These are phyloP conservation scores for Drosophila kepulauana DNA, from an alignment of 1,140 invertebrate genomes.

Conservation along the genomic window DNA sequence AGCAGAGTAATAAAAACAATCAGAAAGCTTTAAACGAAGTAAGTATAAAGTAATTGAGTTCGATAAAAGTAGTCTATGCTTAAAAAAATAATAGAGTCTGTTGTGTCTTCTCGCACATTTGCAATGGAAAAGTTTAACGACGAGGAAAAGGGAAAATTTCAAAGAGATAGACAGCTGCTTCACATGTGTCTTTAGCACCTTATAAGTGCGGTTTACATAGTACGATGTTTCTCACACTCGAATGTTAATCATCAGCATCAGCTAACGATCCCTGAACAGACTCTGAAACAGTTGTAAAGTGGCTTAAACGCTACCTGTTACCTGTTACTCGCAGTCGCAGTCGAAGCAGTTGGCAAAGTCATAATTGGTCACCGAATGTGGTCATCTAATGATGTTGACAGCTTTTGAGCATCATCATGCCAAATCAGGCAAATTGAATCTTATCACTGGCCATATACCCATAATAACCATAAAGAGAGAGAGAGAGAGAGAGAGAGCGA, in stretches of 20 bases:
- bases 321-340: too few relatives aligned
- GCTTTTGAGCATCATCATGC: slow-evolving; percentile 4
- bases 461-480: neutral
- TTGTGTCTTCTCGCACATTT: too few relatives aligned
- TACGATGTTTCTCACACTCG: neutral
- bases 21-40: too few relatives aligned
- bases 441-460: slow-evolving; percentile 18
- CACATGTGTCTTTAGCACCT: slow-evolving; percentile 1
- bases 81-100: too few relatives aligned
- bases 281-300: neutral
- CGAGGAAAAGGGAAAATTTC: neutral
- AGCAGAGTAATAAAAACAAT: too few relatives aligned
- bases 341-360: neutral
- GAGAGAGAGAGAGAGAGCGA: too few relatives aligned
- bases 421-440: slow-evolving; percentile 33
- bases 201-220: neutral
- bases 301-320: neutral
- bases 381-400: slow-evolving; percentile 9
- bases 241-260: neutral
- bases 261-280: neutral
- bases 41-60: too few relatives aligned
- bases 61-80: too few relatives aligned
- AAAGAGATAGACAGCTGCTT: neutral
- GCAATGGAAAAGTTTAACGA: too few relatives aligned
- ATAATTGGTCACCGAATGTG: slow-evolving; percentile 2